These are phyloP conservation scores for Aspidoscelis tigris DNA, from an alignment of 2,113 vertebrate species.

Conservation along the genomic window DNA sequence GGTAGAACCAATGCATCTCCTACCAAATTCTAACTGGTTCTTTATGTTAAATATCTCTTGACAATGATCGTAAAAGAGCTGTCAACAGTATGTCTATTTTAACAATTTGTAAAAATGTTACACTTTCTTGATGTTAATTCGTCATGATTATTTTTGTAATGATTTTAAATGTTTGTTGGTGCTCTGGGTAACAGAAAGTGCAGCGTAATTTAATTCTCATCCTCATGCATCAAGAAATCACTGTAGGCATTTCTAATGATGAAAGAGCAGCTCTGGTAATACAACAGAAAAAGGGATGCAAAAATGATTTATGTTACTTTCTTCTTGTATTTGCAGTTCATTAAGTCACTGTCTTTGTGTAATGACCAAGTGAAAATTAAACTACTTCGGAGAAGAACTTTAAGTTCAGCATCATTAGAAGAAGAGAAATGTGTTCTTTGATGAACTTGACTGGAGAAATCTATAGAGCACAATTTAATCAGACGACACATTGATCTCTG, in stretches of 20 bases:
- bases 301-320: conserved; percentile 88
- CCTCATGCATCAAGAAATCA: conserved; percentile 61
- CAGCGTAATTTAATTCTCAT: conserved; percentile 74
- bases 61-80: conserved; percentile 49
- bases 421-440: conserved; percentile 82
- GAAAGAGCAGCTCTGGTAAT: conserved; percentile 77
- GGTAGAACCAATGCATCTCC: conserved; percentile 19
- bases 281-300: conserved; percentile 66
- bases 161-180: conserved; percentile 72
- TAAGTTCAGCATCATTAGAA: conserved; percentile 83
- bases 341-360: conserved; percentile 90
- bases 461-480: conserved; percentile 82
- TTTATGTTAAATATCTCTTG: conserved; percentile 48
- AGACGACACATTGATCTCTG: conserved; percentile 81
- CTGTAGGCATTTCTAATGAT: conserved; percentile 70
- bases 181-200: conserved; percentile 58
- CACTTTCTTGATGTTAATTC: conserved; percentile 64
- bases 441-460: conserved; percentile 84
- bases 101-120: conserved; percentile 63
- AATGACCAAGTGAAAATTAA: conserved; percentile 88
- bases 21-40: conserved; percentile 46
- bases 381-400: conserved; percentile 83
- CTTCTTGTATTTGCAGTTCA: conserved; percentile 87
- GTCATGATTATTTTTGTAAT: conserved; percentile 75
- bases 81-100: conserved; percentile 40